A percentile compares a stretch with the other conserved stretches of the same genome.
Conservation (phyloP, 2,797 vertebrate genomes). For the Ataeniobius toweri region DNA sequence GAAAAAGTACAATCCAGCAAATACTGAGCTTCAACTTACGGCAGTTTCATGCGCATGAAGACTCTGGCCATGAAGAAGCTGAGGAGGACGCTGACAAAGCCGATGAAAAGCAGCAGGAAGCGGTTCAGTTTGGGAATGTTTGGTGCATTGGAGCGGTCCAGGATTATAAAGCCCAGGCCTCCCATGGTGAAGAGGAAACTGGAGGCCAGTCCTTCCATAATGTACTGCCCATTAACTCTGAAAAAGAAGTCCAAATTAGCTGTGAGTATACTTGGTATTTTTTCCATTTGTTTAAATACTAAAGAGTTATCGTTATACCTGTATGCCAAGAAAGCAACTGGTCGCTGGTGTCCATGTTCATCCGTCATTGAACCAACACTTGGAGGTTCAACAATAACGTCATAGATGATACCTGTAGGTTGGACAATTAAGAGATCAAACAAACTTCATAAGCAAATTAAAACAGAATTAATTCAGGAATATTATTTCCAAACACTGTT, state of each 20-base stretch:
- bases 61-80: conserved; percentile 99
- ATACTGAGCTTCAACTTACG: conserved; percentile 84
- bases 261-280: fast-evolving
- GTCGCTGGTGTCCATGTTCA: conserved; percentile 96
- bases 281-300: not conserved
- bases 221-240: conserved; percentile 98
- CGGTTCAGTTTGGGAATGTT: conserved; percentile 99
- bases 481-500: too few species aligned
- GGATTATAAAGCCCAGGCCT: conserved; percentile 97
- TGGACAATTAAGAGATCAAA: not conserved
- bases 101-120: conserved; percentile 97
- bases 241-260: not conserved
- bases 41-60: conserved; percentile 99
- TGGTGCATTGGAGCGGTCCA: conserved; percentile 97
- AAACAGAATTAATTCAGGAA: too few species aligned
- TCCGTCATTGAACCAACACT: conserved; percentile 99
- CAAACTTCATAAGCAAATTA: not conserved
- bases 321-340: conserved; percentile 97
- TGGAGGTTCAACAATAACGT: conserved; percentile 97
- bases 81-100: conserved; percentile 95
- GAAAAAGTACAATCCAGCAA: not conserved
- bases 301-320: conserved; percentile 77
- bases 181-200: conserved; percentile 99
- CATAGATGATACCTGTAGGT: conserved; percentile 93
- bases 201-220: conserved; percentile 98